A percentile compares a stretch with the other conserved stretches of the same genome.
These are phyloP conservation scores for Dendrocopos noguchii DNA, from an alignment of 2,113 vertebrate species.

Conservation along the genomic window DNA sequence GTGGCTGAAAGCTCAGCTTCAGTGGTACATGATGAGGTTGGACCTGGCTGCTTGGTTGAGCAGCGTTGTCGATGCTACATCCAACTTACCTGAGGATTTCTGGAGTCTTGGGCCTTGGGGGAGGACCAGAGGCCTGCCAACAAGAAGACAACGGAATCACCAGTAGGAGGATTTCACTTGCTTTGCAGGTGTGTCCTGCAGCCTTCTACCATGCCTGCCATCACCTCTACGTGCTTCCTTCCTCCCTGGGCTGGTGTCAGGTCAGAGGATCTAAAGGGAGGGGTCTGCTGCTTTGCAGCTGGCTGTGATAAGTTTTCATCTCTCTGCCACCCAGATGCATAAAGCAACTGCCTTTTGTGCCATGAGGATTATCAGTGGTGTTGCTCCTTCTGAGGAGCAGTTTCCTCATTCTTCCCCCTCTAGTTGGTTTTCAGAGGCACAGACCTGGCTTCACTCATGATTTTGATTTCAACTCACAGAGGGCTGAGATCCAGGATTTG, in stretches of 20 bases:
- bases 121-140: constrained; percentile 73
- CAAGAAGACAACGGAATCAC: not conserved
- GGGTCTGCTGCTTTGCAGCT: not conserved
- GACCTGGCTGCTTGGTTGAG: not conserved
- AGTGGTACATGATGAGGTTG: not conserved
- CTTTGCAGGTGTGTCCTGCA: not conserved
- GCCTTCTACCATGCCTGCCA: not conserved
- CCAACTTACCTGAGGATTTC: constrained; percentile 87
- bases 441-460: not conserved
- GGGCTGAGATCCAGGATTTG: not conserved
- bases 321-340: not conserved
- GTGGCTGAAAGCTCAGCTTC: accelerated
- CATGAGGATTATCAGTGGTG: not conserved
- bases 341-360: not conserved
- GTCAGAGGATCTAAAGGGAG: not conserved
- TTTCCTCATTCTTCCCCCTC: not conserved
- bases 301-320: accelerated
- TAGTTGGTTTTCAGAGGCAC: not conserved
- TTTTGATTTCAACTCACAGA: not conserved
- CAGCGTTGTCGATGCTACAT: not conserved
- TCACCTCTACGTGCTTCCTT: not conserved
- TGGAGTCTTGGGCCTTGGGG: constrained; percentile 83
- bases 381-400: not conserved
- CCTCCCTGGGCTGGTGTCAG: not conserved
- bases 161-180: not conserved